A percentile compares a stretch with the other conserved stretches of the same genome.
Conservation (phyloP, 2,888 invertebrate species). For the Aphelenchoides bicaudatus region DNA sequence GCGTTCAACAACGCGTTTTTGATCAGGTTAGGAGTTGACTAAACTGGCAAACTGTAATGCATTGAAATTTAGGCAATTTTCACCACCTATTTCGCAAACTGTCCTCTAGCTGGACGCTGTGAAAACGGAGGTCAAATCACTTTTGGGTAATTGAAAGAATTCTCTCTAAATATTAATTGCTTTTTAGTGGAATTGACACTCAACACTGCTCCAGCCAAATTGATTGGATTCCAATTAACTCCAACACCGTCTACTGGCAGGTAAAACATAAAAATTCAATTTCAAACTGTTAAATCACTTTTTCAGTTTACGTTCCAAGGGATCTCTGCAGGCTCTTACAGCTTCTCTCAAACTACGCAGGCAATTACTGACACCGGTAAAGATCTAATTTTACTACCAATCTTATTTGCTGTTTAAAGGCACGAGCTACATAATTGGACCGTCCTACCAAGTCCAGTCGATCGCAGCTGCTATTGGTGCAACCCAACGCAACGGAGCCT, state of each 20-base stretch:
- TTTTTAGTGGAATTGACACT: conserved; percentile 8
- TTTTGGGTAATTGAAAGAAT: too few relatives aligned
- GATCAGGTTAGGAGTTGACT: too few relatives aligned
- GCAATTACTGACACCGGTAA: conserved; percentile 8
- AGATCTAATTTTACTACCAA: not conserved
- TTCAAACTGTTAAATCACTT: too few relatives aligned
- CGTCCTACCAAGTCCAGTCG: conserved; percentile 2
- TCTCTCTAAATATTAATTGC: too few relatives aligned
- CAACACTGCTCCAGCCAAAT: not conserved
- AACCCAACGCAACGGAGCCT: conserved; percentile 3
- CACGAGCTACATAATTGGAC: conserved; percentile 14
- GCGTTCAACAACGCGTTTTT: conserved; percentile 10
- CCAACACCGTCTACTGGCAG: conserved; percentile 4
- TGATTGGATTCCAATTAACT: not conserved
- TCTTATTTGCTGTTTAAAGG: not conserved
- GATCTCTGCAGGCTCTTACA: not conserved
- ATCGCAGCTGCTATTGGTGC: conserved; percentile 14
- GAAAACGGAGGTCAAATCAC: conserved; percentile 15
- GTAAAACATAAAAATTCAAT: too few relatives aligned
- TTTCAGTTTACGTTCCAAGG: conserved; percentile 7
- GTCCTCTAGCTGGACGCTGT: conserved; percentile 1
- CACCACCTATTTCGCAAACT: conserved; percentile 15
- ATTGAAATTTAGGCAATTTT: conserved; percentile 11
- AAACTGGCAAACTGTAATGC: too few relatives aligned
- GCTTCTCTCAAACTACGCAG: not conserved